Evolutionary conservation across 2,888 invertebrate genomes (phyloP).

Genomic region (Rhamphomyia laevipes): DNA sequence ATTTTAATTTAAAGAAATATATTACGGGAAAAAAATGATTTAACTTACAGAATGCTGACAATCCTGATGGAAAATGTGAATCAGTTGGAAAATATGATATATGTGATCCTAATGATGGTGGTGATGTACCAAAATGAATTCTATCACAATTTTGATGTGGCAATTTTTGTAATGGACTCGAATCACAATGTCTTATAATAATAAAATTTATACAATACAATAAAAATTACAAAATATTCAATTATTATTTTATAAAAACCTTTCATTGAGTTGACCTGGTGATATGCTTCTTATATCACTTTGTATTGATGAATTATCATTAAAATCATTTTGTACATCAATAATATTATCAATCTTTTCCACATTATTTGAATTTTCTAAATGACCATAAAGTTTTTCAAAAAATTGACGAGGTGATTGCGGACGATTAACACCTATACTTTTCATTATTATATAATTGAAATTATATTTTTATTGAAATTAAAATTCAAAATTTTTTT

Average conservation of each 20-base stretch:
- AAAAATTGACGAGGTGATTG: conserved; percentile 73
- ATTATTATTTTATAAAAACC: not conserved
- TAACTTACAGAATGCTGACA: conserved; percentile 36
- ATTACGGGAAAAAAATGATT: not conserved
- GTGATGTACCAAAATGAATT: conserved; percentile 17
- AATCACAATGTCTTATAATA: conserved; percentile 17
- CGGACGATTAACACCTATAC: conserved; percentile 37
- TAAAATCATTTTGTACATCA: conserved; percentile 3
- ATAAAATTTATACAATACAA: too few relatives aligned
- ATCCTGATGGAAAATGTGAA: conserved; percentile 32
- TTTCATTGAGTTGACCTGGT: conserved; percentile 14
- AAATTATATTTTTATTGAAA: not conserved
- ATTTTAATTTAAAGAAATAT: too few relatives aligned
- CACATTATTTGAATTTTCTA: conserved; percentile 39
- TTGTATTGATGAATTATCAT: conserved; percentile 15
- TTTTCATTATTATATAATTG: too few relatives aligned
- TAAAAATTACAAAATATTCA: too few relatives aligned
- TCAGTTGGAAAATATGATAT: conserved; percentile 22
- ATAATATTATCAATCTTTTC: conserved; percentile 2
- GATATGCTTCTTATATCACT: conserved; percentile 35
- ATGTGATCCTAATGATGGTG: conserved; percentile 15
- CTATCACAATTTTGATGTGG: conserved; percentile 9
- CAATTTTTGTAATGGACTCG: conserved; percentile 17
- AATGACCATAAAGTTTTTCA: conserved; percentile 64
- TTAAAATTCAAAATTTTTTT: not conserved